phyloP scores from a whole-genome alignment of 2,113 vertebrate species.

The Coptodon bakossiorum region DNA sequence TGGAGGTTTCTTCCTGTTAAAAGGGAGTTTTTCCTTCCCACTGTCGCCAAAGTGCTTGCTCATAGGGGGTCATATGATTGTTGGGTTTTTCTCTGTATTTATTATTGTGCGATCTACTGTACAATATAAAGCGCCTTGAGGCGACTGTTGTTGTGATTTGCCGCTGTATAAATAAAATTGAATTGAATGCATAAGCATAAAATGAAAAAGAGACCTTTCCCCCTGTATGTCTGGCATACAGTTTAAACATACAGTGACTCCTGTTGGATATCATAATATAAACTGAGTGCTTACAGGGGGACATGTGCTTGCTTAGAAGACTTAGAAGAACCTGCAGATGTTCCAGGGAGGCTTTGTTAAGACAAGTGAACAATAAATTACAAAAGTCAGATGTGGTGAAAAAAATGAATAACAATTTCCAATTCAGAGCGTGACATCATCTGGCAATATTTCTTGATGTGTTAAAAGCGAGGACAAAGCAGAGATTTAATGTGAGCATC shows the following conservation, averaged over 20 bases:
- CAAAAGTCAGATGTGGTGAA: neutral
- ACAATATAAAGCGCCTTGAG: neutral
- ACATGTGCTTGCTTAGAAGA: neutral
- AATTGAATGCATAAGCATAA: neutral
- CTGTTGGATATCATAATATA: neutral
- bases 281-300: neutral
- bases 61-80: neutral
- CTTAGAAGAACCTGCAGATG: neutral
- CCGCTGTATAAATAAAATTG: fast-evolving
- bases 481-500: neutral
- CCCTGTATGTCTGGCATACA: neutral
- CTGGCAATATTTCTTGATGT: neutral
- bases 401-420: neutral
- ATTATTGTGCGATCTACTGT: fast-evolving
- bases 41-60: neutral
- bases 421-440: neutral
- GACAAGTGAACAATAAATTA: neutral
- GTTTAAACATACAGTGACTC: neutral
- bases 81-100: neutral
- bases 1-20: neutral
- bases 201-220: neutral
- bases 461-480: neutral
- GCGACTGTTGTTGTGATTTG: neutral
- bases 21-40: neutral
- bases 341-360: neutral